Evolutionary conservation across 2,113 vertebrate genomes (phyloP), one percentile per base, ranked within the genome.

Genomic region (Sinocyclocheilus anshuiensis): DNA sequence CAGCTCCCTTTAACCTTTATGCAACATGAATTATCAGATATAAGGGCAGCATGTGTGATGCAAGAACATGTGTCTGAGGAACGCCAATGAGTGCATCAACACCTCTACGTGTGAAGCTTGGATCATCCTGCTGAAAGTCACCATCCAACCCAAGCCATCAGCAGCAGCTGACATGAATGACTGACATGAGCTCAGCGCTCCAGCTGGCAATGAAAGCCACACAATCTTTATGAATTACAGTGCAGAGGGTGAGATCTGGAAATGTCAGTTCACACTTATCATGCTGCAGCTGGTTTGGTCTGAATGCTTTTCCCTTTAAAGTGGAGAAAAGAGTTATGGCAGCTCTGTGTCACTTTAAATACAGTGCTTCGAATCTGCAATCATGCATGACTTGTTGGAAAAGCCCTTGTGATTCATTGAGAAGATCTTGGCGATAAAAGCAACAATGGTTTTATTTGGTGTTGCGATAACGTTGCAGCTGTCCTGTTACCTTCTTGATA

Each of bases 221-320:
- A 53, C 15, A 1, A 42, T 63, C 57, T 63, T 45, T 24, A 77
- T 61, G 57, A 74, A 81, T 81, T 74, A 86, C 53, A 75, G 26
- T 61, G 16, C 24, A n/a, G 63, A 75, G 16, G 13, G 22, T 61
- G 65, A 86, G 69, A 74, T 80, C 48, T 71, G 61, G 24, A 86
- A 33, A 86, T 72, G 63, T 86, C 84, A 86, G 6, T 79, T 57
- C 81, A 57, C 63, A 71, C 63, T 59, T 42, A 48, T 80, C 84
- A 57, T 55, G 11, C n/a, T 24, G 20, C 50, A 76, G 55, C 69
- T 50, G 18, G 15, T 45, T 16, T 20, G 11, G 20, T 24, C 81
- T 11, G 13, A 12, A 26, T 39, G 3, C 18, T 81, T 76, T 36
- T 9, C 15, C 29, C 20, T 1, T 86, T 24, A 36, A 8, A 10